These are phyloP conservation scores for Choristoneura fumiferana DNA, from an alignment of 1,140 invertebrate species.

Conservation along the genomic window DNA sequence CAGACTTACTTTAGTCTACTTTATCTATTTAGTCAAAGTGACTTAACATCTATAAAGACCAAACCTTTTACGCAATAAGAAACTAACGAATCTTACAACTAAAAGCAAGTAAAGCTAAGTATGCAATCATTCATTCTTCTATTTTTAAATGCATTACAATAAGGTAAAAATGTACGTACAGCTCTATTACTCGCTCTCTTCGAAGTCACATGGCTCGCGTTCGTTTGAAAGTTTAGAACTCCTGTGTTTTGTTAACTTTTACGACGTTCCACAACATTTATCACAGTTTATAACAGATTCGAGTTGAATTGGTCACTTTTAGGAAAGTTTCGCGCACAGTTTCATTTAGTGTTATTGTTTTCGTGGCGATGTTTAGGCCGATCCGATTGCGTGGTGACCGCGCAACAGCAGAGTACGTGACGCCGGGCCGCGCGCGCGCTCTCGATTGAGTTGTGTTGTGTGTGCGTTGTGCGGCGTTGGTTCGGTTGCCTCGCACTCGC, in stretches of 20 bases:
- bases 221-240: constrained; percentile 56
- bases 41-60: neutral
- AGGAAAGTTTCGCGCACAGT: constrained; percentile 19
- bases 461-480: constrained; percentile 35
- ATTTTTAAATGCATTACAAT: constrained; percentile 43
- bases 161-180: constrained; percentile 63
- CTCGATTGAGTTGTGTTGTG: constrained; percentile 43
- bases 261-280: constrained; percentile 55
- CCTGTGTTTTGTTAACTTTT: constrained; percentile 55
- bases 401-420: constrained; percentile 26
- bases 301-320: constrained; percentile 44
- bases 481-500: constrained; percentile 18
- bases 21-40: no score
- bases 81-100: no score
- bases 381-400: neutral
- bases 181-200: constrained; percentile 56
- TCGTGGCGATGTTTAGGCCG: constrained; percentile 12
- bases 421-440: constrained; percentile 44
- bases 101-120: no score
- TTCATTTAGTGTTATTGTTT: constrained; percentile 33
- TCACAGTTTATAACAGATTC: constrained; percentile 49
- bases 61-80: neutral
- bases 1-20: no score
- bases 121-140: constrained; percentile 29
- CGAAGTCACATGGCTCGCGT: constrained; percentile 68